Conservation (phyloP, 1,140 invertebrate genomes). For the Parasteatoda tepidariorum region DNA sequence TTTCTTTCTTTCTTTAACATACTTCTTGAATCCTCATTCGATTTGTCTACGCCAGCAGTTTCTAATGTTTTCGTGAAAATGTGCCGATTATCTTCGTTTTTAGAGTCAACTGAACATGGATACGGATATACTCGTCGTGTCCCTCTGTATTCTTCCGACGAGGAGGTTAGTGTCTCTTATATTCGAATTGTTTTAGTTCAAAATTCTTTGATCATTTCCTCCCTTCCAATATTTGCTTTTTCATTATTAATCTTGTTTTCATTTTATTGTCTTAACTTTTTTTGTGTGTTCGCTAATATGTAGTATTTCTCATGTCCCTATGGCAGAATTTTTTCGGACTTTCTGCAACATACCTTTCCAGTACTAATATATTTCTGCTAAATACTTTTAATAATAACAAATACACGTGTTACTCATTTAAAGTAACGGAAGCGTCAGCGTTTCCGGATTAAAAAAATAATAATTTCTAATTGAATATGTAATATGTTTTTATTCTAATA, state of each 20-base stretch:
- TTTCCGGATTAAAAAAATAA: too few species aligned
- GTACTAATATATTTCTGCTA: too few species aligned
- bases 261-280: not conserved
- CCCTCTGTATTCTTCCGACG: not conserved
- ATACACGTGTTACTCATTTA: too few species aligned
- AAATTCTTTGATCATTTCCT: not conserved
- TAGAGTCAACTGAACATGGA: conserved; percentile 24
- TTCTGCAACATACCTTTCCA: too few species aligned
- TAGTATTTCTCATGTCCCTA: not conserved
- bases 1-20: not conserved
- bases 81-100: conserved; percentile 18
- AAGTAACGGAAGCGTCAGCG: too few species aligned
- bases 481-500: too few species aligned
- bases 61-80: not conserved
- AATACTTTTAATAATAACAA: too few species aligned
- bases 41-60: not conserved
- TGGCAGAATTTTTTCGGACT: not conserved
- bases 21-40: not conserved
- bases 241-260: not conserved
- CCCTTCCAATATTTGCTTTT: not conserved
- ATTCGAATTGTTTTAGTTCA: not conserved
- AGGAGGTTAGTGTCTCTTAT: conserved; percentile 11
- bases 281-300: not conserved
- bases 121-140: conserved; percentile 1
- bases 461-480: too few species aligned